Percentiles rank a stretch among this genome's conserved stretches.
phyloP scores from a whole-genome alignment of 2,113 vertebrate species.

The Petroica traversi region DNA sequence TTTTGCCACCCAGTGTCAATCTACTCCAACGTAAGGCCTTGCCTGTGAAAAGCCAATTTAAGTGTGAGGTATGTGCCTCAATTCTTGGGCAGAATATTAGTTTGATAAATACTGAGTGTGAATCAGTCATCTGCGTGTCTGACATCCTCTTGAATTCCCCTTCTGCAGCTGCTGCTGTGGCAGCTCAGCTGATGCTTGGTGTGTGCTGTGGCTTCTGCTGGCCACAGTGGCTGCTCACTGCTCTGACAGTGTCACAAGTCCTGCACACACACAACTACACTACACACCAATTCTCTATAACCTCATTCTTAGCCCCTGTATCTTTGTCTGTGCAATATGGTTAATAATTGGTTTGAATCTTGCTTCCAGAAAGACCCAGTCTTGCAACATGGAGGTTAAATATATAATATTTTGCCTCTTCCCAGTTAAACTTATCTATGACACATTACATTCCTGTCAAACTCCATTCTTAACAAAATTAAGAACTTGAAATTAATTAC shows the following conservation, averaged over 20 bases:
- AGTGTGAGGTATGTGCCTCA: background rate
- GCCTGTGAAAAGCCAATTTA: background rate
- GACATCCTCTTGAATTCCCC: background rate
- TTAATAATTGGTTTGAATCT: background rate
- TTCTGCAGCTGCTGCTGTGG: background rate
- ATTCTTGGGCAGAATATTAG: background rate
- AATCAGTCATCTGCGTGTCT: background rate
- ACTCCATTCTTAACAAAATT: background rate
- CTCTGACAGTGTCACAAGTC: background rate
- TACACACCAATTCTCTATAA: background rate
- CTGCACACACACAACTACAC: background rate
- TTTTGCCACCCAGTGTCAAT: background rate
- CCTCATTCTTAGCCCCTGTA: background rate
- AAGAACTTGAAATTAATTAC: background rate
- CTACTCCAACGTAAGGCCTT: background rate
- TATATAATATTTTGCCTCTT: background rate
- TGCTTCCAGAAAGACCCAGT: background rate
- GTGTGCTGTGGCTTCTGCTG: background rate
- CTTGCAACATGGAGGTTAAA: background rate
- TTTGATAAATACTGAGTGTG: background rate
- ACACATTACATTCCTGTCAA: background rate
- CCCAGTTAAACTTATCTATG: background rate
- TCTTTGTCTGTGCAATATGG: background rate
- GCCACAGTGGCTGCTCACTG: background rate
- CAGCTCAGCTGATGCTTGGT: accelerated